phyloP scores from a whole-genome alignment of 2,797 vertebrate species.

The Melanitta fusca region DNA sequence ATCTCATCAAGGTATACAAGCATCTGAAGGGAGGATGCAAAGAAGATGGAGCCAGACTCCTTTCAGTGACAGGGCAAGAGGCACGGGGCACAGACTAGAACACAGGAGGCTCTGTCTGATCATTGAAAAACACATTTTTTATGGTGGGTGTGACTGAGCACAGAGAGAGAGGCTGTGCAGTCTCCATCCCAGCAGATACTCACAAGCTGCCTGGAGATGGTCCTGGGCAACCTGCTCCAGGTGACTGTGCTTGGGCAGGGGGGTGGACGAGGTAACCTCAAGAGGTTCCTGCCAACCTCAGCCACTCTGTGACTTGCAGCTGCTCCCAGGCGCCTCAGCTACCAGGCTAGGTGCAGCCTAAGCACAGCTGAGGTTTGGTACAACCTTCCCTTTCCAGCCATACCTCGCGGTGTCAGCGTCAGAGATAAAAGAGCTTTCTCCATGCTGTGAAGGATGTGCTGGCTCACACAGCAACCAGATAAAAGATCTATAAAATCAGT shows the following conservation, averaged over 20 bases:
- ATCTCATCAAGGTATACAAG: neutral
- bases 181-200: neutral
- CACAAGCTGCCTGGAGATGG: neutral
- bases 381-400: neutral
- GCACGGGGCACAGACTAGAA: neutral
- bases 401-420: neutral
- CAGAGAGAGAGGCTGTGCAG: neutral
- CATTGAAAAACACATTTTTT: neutral
- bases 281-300: neutral
- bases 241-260: neutral
- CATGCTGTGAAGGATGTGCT: neutral
- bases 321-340: neutral
- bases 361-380: neutral
- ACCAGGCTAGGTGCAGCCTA: neutral
- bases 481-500: neutral
- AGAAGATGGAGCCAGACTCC: neutral
- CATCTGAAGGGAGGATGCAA: neutral
- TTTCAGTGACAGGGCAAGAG: neutral
- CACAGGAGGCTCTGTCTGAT: neutral
- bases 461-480: neutral
- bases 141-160: neutral
- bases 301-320: neutral
- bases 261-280: neutral
- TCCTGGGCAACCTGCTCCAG: neutral
- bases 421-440: neutral